These are phyloP conservation scores for Gyps fulvus DNA, from an alignment of 2,113 vertebrate genomes.

Conservation along the genomic window DNA sequence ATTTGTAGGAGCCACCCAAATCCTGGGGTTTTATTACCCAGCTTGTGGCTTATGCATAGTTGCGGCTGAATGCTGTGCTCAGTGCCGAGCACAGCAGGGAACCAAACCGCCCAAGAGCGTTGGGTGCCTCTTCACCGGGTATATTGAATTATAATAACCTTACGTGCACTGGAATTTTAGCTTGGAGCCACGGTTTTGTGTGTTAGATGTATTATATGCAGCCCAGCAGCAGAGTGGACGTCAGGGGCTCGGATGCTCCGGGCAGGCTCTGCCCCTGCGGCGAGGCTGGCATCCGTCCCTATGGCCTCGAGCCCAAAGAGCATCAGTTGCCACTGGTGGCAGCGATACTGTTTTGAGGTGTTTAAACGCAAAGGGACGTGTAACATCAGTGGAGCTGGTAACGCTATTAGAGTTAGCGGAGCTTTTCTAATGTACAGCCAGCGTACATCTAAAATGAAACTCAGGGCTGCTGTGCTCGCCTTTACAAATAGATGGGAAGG, in stretches of 20 bases:
- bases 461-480: background rate
- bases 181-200: background rate
- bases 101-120: rapidly evolving
- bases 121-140: background rate
- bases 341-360: background rate
- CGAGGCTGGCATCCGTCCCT: background rate
- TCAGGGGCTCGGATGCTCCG: rapidly evolving
- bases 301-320: background rate
- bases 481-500: background rate
- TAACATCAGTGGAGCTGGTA: background rate
- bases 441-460: background rate
- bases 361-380: background rate
- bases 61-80: background rate
- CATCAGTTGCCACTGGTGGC: background rate
- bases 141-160: background rate
- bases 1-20: background rate
- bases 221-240: background rate
- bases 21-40: background rate
- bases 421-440: background rate
- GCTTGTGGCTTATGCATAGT: background rate
- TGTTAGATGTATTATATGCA: background rate
- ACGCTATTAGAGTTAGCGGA: background rate
- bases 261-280: background rate
- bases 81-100: rapidly evolving
- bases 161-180: rapidly evolving